These are phyloP conservation scores for Premnoplex brunnescens DNA, from an alignment of 2,797 vertebrate species.

Conservation along the genomic window DNA sequence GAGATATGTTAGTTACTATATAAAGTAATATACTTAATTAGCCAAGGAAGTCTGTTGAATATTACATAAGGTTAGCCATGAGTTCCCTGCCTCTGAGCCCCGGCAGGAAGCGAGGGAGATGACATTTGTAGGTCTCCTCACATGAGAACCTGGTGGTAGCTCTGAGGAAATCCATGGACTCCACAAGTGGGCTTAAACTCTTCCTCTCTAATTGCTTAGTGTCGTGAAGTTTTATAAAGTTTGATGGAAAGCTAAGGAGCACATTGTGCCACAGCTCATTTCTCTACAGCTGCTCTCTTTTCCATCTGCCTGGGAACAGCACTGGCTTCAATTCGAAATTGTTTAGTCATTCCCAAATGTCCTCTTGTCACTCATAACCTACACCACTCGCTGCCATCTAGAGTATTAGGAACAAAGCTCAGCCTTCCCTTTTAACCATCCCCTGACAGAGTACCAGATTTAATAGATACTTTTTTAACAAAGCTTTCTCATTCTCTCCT, in stretches of 20 bases:
- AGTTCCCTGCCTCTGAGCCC: not conserved
- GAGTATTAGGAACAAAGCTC: not conserved
- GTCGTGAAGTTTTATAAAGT: not conserved
- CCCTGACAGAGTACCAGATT: not conserved
- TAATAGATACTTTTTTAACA: not conserved
- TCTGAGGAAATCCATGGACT: not conserved
- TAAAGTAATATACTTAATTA: conserved; percentile 64
- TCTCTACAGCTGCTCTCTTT: not conserved
- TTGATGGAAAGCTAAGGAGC: not conserved
- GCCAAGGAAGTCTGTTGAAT: conserved; percentile 55
- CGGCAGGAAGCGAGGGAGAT: not conserved
- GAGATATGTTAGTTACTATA: conserved; percentile 30
- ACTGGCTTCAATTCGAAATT: not conserved
- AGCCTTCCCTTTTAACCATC: not conserved
- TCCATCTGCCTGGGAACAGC: not conserved
- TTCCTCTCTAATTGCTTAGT: not conserved
- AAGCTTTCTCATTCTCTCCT: not conserved
- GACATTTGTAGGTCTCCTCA: conserved; percentile 52
- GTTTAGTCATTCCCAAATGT: not conserved
- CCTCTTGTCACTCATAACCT: not conserved
- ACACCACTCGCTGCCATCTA: not conserved
- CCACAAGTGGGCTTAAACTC: not conserved
- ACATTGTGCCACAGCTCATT: not conserved
- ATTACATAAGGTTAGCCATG: conserved; percentile 50
- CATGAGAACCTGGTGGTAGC: not conserved